Base-by-base conservation (phyloP, 2,113 vertebrate genomes). In the Pitta sordida region DNA sequence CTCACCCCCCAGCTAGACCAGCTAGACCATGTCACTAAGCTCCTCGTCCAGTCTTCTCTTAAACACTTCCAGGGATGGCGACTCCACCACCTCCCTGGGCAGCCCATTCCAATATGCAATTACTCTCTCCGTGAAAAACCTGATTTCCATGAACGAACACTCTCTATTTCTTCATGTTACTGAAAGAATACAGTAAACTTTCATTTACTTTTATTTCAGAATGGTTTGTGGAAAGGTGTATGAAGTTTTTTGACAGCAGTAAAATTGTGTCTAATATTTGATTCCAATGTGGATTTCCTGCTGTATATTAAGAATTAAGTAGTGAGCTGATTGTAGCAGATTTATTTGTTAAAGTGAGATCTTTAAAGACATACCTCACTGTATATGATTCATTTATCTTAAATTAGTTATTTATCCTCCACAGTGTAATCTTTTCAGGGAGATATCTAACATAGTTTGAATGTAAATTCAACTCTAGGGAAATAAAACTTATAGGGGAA, bases 381-480 rank as follows among this genome's bases (percentile, higher is more conserved):
- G 46, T 62, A 20, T 60, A 20, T 60, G 78, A 94, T 94, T 86
- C 19, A 55, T 89, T 96, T 91, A 67, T 80, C 62, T 83, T 92
- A 88, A 94, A 92, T 93, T 87, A 91, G 36, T 49, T 91, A 74
- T 87, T 96, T 96, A 62, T 80, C 43, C 62, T 94, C 68, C 46
- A 46, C 30, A 5, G 46, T 83, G 65, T 81, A 88, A 93, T 85
- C 64, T 85, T 93, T 94, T 60, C 68, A 86, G 85, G 44, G 30
- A 90, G 59, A 52, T 59, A 44, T 10, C 44, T 81, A 83, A 85
- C 32, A 37, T 18, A 64, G 43, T 94, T 79, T 90, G 76, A 96
- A 94, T 90, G 80, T 23, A 90, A 88, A 77, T 77, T 79, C 62
- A 60, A 6, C 79, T n/a, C 51, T 14, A 68, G 73, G 77, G 89